Conservation (phyloP, 2,888 invertebrate species). For the Trichopoda pennipes region DNA sequence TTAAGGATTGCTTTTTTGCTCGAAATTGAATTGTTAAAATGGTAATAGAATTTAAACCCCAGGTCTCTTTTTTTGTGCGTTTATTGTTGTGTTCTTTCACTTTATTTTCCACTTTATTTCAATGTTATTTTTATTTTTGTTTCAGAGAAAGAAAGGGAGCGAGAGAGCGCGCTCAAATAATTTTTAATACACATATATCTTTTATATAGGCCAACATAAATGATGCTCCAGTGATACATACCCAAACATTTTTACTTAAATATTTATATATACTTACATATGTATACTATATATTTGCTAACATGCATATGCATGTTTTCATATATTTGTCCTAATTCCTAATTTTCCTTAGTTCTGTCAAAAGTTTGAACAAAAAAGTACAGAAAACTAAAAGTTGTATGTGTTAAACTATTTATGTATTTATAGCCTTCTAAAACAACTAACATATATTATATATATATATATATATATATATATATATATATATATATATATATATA, state of each 20-base stretch:
- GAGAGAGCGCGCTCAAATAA: neutral
- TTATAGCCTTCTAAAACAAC: conserved; percentile 21
- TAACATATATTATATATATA: conserved; percentile 12
- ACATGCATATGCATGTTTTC: neutral
- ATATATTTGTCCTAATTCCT: conserved; percentile 66
- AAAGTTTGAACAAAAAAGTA: neutral
- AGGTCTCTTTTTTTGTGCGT: neutral
- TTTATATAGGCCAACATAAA: conserved; percentile 33
- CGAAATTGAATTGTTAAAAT: neutral
- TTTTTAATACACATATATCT: neutral
- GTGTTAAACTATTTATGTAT: conserved; percentile 11
- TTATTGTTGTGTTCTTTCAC: neutral
- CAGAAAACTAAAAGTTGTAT: conserved; percentile 26
- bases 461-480: conserved; percentile 19
- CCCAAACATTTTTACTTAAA: neutral
- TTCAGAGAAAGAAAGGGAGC: neutral
- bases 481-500: conserved; percentile 8
- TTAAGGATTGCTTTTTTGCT: neutral
- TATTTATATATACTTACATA: neutral
- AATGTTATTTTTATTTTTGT: conserved; percentile 23
- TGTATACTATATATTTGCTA: neutral
- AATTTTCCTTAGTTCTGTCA: conserved; percentile 22
- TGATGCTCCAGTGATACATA: conserved; percentile 27
- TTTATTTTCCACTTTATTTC: neutral
- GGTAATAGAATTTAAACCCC: neutral